A percentile compares a stretch with the other conserved stretches of the same genome.
Evolutionary conservation across 1,140 invertebrate species (phyloP).

Genomic region (Venturia canescens): DNA sequence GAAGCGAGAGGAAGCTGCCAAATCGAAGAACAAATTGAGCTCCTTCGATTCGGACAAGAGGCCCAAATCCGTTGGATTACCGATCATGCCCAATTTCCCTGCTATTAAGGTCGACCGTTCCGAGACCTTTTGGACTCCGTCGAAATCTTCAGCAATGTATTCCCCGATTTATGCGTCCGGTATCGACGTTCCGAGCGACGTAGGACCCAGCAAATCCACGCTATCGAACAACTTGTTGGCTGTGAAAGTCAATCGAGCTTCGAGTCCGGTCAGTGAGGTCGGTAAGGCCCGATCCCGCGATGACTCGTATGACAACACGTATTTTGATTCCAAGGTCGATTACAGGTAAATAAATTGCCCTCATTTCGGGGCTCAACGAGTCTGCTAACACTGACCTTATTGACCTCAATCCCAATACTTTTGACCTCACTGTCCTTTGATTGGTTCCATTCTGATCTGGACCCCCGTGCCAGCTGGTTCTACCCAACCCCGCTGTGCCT

Average conservation of each 20-base stretch:
- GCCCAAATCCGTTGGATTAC: not conserved
- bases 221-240: too few species aligned
- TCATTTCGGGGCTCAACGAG: not conserved
- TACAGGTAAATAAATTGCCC: not conserved
- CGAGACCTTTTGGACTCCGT: not conserved
- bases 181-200: not conserved
- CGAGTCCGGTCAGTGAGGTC: too few species aligned
- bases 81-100: not conserved
- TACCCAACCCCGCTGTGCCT: too few species aligned
- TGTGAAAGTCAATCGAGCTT: too few species aligned
- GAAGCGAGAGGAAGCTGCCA: not conserved
- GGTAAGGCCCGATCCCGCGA: not conserved
- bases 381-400: too few species aligned
- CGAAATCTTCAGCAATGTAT: not conserved
- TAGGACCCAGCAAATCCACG: not conserved
- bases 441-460: too few species aligned
- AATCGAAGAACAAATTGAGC: slow-evolving; percentile 3
- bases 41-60: not conserved
- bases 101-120: not conserved
- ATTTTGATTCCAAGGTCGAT: not conserved
- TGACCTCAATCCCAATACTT: too few species aligned
- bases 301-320: not conserved
- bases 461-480: too few species aligned
- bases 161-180: slow-evolving; percentile 31
- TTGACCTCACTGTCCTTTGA: too few species aligned